Conservation (phyloP, 2,113 vertebrate species). For the Emydocephalus ijimae region DNA sequence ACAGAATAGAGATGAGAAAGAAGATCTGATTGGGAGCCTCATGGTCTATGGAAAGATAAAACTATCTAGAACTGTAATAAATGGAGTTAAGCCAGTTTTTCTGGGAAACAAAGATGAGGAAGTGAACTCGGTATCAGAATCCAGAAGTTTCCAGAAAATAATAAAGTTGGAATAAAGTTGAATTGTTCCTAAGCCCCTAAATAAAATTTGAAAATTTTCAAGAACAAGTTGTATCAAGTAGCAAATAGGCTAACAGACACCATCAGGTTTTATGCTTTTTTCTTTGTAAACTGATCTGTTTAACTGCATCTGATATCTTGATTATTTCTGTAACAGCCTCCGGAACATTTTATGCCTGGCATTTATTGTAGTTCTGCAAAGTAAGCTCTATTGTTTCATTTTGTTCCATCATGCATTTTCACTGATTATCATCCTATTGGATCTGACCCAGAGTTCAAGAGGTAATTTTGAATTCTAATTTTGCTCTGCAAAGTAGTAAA, state of each 20-base stretch:
- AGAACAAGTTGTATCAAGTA: not conserved
- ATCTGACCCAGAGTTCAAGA: not conserved
- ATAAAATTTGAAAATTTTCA: not conserved
- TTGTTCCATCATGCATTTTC: not conserved
- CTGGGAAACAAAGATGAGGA: not conserved
- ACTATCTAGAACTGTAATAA: not conserved
- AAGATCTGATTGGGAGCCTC: not conserved
- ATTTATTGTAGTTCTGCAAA: not conserved
- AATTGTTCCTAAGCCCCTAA: not conserved
- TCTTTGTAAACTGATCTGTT: not conserved
- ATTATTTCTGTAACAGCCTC: not conserved
- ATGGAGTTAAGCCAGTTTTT: not conserved
- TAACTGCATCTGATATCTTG: not conserved
- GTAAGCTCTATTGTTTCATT: not conserved
- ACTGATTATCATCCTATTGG: not conserved
- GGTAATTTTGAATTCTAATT: not conserved
- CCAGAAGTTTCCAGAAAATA: not conserved
- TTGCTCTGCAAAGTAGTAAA: not conserved
- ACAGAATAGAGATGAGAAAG: not conserved
- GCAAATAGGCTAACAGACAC: not conserved
- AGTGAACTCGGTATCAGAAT: not conserved
- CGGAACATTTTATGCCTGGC: not conserved
- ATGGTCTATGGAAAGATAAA: not conserved
- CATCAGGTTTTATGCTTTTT: not conserved
- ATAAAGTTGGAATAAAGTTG: not conserved